phyloP scores from a whole-genome alignment of 2,113 vertebrate species.

The Campylorhamphus procurvoides region DNA sequence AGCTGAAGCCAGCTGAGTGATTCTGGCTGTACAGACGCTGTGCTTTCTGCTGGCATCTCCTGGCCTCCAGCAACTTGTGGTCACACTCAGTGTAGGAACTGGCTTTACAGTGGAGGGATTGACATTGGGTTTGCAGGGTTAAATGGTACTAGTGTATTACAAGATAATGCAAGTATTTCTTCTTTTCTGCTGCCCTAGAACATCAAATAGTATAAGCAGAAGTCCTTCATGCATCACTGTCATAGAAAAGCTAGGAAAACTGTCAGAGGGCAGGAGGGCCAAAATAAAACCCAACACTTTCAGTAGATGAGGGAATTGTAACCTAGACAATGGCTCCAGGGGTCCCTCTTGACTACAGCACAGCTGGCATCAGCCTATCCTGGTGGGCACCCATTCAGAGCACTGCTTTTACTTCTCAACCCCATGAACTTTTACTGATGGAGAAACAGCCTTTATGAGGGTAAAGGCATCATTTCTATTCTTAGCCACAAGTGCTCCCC shows the following conservation, averaged over 20 bases:
- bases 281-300: neutral
- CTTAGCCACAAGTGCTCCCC: neutral
- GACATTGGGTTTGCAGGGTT: neutral
- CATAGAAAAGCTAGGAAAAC: neutral
- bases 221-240: neutral
- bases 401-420: fast-evolving
- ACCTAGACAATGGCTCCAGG: neutral
- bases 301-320: neutral
- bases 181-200: neutral
- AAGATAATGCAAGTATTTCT: neutral
- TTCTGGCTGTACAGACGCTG: neutral
- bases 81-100: neutral
- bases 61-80: neutral
- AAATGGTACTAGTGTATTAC: neutral
- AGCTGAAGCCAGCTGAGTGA: neutral
- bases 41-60: neutral
- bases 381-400: neutral
- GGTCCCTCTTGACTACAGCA: neutral
- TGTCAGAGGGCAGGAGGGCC: neutral
- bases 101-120: neutral
- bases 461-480: neutral
- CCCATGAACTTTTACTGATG: neutral
- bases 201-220: neutral
- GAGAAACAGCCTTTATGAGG: neutral
- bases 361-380: neutral